phyloP scores from a whole-genome alignment of 2,888 invertebrate species.

The Chrysolina oricalcia region DNA sequence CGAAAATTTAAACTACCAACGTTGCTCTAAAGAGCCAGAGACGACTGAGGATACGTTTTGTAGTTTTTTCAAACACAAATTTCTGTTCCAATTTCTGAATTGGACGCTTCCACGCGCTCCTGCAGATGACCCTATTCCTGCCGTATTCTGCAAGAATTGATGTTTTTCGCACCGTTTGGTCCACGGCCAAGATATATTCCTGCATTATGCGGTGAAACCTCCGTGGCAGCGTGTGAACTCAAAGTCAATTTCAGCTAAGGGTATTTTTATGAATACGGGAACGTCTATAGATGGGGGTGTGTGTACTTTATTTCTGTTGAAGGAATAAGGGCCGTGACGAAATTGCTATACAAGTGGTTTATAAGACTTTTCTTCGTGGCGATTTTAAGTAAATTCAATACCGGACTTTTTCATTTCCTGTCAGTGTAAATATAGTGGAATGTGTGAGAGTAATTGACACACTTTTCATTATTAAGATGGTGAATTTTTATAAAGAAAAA shows the following conservation, averaged over 20 bases:
- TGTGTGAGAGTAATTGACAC: too few species aligned
- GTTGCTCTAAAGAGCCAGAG: too few species aligned
- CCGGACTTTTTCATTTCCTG: too few species aligned
- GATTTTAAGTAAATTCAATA: too few species aligned
- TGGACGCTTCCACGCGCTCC: not conserved
- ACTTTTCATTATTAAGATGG: too few species aligned
- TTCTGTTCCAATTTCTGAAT: not conserved
- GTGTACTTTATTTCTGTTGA: not conserved
- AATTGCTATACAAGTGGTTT: not conserved
- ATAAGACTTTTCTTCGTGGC: not conserved
- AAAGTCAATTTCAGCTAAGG: not conserved
- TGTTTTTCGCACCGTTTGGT: conserved; percentile 5
- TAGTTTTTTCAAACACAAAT: not conserved
- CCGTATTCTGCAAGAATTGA: not conserved
- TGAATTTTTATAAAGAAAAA: too few species aligned
- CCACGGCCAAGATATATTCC: not conserved
- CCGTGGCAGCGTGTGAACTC: not conserved
- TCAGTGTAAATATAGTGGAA: too few species aligned
- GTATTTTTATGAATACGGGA: not conserved
- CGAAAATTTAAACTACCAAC: too few species aligned
- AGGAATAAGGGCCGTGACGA: not conserved
- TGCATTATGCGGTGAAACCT: conserved; percentile 5
- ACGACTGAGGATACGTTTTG: not conserved
- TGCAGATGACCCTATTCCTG: conserved; percentile 1
- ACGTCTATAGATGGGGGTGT: not conserved